Evolutionary conservation across 2,113 vertebrate species (phyloP).

Genomic region (Steatornis caripensis): DNA sequence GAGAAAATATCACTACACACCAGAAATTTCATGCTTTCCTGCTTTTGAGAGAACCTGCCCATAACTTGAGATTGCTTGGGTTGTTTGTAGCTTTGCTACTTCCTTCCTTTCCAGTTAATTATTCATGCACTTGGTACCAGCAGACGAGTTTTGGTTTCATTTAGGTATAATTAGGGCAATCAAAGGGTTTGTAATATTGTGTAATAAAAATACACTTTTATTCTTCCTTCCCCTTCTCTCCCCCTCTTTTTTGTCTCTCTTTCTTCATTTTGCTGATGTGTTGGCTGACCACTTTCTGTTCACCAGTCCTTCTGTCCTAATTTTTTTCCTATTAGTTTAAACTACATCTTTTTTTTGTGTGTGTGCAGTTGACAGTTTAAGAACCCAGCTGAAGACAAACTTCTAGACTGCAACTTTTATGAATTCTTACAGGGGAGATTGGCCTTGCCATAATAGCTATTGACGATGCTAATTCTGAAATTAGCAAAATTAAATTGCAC

Average conservation of each 20-base stretch:
- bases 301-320: not conserved
- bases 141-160: slow-evolving; percentile 67
- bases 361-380: slow-evolving; percentile 1
- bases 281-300: not conserved
- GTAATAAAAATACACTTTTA: slow-evolving; percentile 34
- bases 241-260: not conserved
- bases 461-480: slow-evolving; percentile 53
- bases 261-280: not conserved
- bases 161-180: slow-evolving; percentile 78
- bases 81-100: slow-evolving; percentile 42
- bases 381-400: slow-evolving; percentile 19
- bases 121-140: slow-evolving; percentile 67
- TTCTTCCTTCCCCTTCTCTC: not conserved
- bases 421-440: slow-evolving; percentile 67
- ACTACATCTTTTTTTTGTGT: not conserved
- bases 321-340: not conserved
- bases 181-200: slow-evolving; percentile 54
- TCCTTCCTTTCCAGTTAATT: slow-evolving; percentile 72
- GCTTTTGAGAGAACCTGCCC: not conserved
- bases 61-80: not conserved
- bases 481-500: slow-evolving; percentile 61
- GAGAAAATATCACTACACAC: not conserved
- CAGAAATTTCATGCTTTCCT: not conserved
- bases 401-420: not conserved
- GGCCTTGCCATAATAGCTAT: slow-evolving; percentile 47